Base-by-base conservation (phyloP, 2,113 vertebrate species). In the Acanthochromis polyacanthus region DNA sequence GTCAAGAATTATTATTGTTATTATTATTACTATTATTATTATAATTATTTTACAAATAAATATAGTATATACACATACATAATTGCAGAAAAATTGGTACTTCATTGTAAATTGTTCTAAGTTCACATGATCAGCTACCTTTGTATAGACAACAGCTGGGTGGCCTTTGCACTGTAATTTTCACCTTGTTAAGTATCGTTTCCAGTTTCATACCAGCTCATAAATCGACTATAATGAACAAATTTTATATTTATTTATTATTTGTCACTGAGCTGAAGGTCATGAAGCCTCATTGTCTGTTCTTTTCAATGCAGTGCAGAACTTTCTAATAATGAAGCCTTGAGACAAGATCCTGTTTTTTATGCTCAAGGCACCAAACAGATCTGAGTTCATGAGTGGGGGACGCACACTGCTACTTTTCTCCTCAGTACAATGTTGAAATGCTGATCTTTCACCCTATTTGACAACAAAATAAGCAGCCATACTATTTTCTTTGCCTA, bases 1-100 rank as follows among this genome's bases (percentile, higher is more conserved):
- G 55, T 78, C 50, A 75, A 87, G 85, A 85, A 89, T 87, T 85
- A 88, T 25, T 25, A 25, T 25, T 25, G 3, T 25, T 25, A 25
- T 25, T 25, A 25, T n/a, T n/a, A n/a, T n/a, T n/a, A n/a, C n/a
- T n/a, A n/a, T n/a, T n/a, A n/a, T n/a, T n/a, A n/a, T n/a, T n/a
- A n/a, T n/a, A n/a, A 63, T 82, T 64, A 82, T 87, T 36, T 84
- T 83, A 66, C 52, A 88, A 79, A 88, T 88, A 86, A 83, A 85
- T 75, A 88, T 75, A 89, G 7, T 79, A 87, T 88, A 74, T 88
- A 86, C 69, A 88, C 36, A 79, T 12, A 78, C 3, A 52, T 23
- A n/a, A 74, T 63, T 65, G 50, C 58, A 67, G 43, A 80, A 75
- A 75, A 77, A 10, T 61, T 55, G n/a, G 45, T 85, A 68, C 65